Percentiles rank a stretch among this genome's conserved stretches.
phyloP scores from a whole-genome alignment of 1,140 invertebrate genomes.

The Arion vulgaris region DNA sequence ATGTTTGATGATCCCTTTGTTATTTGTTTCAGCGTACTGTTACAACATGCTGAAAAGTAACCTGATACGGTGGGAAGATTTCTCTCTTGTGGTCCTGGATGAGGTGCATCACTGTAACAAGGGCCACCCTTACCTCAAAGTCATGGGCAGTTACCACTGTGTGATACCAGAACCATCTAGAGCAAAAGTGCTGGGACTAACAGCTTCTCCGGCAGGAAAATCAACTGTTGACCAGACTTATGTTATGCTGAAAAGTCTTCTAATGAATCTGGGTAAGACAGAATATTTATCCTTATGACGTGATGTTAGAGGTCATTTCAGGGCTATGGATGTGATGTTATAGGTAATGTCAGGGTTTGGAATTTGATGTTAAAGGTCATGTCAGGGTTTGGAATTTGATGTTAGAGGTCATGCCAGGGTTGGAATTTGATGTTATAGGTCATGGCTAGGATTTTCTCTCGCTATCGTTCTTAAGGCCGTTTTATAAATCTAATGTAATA shows the following conservation, averaged over 20 bases:
- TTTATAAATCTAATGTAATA: too few species aligned
- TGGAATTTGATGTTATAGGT: too few species aligned
- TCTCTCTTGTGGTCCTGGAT: constrained; percentile 65
- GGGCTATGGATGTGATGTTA: too few species aligned
- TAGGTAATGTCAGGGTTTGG: too few species aligned
- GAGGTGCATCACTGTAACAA: constrained; percentile 68
- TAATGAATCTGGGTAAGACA: constrained; percentile 53
- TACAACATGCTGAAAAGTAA: constrained; percentile 56
- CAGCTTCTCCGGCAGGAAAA: constrained; percentile 67
- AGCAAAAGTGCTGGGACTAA: constrained; percentile 65
- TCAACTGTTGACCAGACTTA: constrained; percentile 52
- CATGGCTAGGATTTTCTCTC: too few species aligned
- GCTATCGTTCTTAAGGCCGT: too few species aligned
- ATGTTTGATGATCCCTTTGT: too few species aligned
- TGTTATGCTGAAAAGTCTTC: constrained; percentile 54
- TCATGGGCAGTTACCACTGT: constrained; percentile 49
- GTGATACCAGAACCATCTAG: constrained; percentile 16
- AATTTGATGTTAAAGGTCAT: too few species aligned
- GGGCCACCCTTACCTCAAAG: constrained; percentile 59
- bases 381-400: too few species aligned
- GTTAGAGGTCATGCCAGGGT: too few species aligned
- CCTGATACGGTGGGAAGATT: constrained; percentile 61
- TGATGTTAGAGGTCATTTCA: too few species aligned
- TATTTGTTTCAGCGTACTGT: constrained; percentile 58
- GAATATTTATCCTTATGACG: too few species aligned